phyloP scores from a whole-genome alignment of 2,113 vertebrate species.

The Jaculus jaculus region DNA sequence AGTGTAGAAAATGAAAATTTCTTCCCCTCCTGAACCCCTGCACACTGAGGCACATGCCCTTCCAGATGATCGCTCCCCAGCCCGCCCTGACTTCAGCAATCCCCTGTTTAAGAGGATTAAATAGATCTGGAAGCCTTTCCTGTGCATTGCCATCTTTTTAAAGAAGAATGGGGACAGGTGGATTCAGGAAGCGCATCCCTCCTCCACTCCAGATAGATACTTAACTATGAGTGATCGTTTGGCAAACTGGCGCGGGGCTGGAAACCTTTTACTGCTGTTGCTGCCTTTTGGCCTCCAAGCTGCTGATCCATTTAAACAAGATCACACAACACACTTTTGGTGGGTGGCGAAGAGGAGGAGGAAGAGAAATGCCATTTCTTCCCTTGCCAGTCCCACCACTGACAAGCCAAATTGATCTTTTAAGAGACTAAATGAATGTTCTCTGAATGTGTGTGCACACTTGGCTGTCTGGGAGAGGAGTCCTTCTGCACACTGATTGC shows the following conservation, averaged over 20 bases:
- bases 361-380: constrained; percentile 29
- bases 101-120: constrained; percentile 49
- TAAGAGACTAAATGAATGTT: constrained; percentile 74
- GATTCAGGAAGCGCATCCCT: constrained; percentile 69
- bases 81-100: not conserved
- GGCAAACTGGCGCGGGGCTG: constrained; percentile 41
- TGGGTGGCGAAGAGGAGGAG: constrained; percentile 61
- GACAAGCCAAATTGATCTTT: constrained; percentile 79
- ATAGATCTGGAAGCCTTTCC: constrained; percentile 32
- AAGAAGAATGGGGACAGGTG: constrained; percentile 77
- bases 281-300: constrained; percentile 60
- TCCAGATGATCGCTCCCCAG: not conserved
- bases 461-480: constrained; percentile 44
- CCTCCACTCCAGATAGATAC: constrained; percentile 63
- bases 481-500: constrained; percentile 56
- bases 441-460: constrained; percentile 60
- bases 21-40: not conserved
- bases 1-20: constrained; percentile 14
- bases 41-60: not conserved
- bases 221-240: constrained; percentile 70
- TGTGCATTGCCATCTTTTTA: constrained; percentile 57
- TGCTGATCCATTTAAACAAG: constrained; percentile 24
- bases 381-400: constrained; percentile 68
- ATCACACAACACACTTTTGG: constrained; percentile 41
- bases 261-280: constrained; percentile 7